Percentiles rank a stretch among this genome's conserved stretches.
Conservation (phyloP, 1,140 invertebrate genomes). For the Hylaeus volcanicus region DNA sequence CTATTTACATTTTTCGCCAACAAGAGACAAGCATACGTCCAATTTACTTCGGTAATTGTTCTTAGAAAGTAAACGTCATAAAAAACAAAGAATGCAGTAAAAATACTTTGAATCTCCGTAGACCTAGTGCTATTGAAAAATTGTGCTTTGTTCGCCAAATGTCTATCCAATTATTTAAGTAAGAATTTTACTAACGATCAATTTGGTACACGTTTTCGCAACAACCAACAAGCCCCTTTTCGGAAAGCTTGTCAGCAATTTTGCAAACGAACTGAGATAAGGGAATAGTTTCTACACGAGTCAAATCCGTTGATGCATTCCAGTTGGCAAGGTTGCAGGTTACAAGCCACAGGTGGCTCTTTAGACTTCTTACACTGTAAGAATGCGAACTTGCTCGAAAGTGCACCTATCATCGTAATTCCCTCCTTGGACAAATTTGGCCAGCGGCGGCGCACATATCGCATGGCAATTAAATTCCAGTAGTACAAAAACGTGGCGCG, state of each 20-base stretch:
- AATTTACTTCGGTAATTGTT: too few relatives aligned
- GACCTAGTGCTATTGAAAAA: too few relatives aligned
- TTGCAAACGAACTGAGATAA: background rate
- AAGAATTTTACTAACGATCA: too few relatives aligned
- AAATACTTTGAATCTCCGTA: too few relatives aligned
- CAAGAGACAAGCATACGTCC: too few relatives aligned
- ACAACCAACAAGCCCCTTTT: background rate
- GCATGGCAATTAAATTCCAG: conserved; percentile 55
- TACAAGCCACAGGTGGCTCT: conserved; percentile 31
- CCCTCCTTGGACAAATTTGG: conserved; percentile 58
- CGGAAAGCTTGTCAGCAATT: background rate
- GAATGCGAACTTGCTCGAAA: conserved; percentile 52
- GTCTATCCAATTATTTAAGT: too few relatives aligned
- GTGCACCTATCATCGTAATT: conserved; percentile 35
- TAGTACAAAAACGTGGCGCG: conserved; percentile 30
- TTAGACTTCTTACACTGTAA: conserved; percentile 44
- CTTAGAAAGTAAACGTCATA: too few relatives aligned
- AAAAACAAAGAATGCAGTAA: too few relatives aligned
- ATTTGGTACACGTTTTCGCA: background rate
- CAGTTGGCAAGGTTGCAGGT: conserved; percentile 31
- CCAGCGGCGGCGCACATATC: conserved; percentile 47
- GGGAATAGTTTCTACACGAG: conserved; percentile 15
- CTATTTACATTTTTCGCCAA: too few relatives aligned
- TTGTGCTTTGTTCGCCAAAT: background rate
- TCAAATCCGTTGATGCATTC: conserved; percentile 47